Conservation (phyloP, 2,113 vertebrate genomes). For the Serilophus lunatus region DNA sequence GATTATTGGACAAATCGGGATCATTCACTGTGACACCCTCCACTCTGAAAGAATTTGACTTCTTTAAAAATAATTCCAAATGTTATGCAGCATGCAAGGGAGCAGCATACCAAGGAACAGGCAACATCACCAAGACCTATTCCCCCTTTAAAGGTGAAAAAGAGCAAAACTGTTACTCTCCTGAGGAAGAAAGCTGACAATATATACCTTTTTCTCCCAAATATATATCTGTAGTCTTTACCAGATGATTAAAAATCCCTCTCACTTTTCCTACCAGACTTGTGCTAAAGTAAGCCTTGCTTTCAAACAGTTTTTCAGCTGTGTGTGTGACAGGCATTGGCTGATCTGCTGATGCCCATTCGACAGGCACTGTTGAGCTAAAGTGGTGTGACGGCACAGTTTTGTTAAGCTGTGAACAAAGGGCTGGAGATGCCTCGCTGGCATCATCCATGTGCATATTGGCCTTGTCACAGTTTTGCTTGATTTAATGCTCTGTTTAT, state of each 20-base stretch:
- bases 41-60: background rate
- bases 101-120: background rate
- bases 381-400: conserved; percentile 97
- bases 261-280: conserved; percentile 70
- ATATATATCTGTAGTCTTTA: conserved; percentile 37
- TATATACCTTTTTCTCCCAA: background rate
- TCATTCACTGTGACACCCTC: background rate
- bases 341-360: conserved; percentile 92
- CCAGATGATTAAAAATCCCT: conserved; percentile 70
- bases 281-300: conserved; percentile 78
- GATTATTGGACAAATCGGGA: background rate
- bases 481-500: conserved; percentile 99
- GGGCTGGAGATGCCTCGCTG: conserved; percentile 84
- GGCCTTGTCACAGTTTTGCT: conserved; percentile 91
- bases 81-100: background rate
- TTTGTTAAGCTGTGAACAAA: conserved; percentile 99
- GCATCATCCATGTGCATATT: conserved; percentile 86
- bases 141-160: conserved; percentile 47
- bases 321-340: conserved; percentile 86
- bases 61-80: background rate
- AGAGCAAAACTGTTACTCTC: conserved; percentile 12
- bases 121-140: background rate
- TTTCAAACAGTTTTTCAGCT: conserved; percentile 80
- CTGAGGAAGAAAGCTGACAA: background rate
- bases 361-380: conserved; percentile 94